These are phyloP conservation scores for Discoglossus pictus DNA, from an alignment of 2,797 vertebrate species.

Conservation along the genomic window DNA sequence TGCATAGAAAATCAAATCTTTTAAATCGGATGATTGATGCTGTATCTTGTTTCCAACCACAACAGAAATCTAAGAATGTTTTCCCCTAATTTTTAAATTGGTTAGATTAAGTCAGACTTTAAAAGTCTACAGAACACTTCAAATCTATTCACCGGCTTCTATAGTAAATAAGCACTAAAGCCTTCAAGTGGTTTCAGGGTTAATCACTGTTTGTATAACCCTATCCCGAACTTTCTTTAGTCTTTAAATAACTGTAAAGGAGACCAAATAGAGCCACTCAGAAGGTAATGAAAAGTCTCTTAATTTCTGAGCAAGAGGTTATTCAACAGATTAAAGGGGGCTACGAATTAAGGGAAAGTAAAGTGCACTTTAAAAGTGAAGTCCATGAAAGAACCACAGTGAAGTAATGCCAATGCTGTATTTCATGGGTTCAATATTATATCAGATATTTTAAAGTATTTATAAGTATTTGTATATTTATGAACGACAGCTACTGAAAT, in stretches of 20 bases:
- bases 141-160: constrained; percentile 50
- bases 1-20: background rate
- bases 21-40: too few relatives aligned
- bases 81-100: constrained; percentile 2
- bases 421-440: background rate
- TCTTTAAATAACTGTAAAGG: constrained; percentile 71
- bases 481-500: too few relatives aligned
- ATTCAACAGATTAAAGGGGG: constrained; percentile 26
- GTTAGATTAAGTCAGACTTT: background rate
- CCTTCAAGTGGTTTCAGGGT: constrained; percentile 48
- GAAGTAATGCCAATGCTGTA: constrained; percentile 1
- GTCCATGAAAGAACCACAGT: background rate
- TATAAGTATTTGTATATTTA: too few relatives aligned
- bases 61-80: constrained; percentile 3
- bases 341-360: constrained; percentile 11
- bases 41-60: constrained; percentile 1
- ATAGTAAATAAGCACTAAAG: constrained; percentile 56
- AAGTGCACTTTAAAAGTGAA: background rate
- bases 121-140: constrained; percentile 18
- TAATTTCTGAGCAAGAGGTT: constrained; percentile 37
- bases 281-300: constrained; percentile 38
- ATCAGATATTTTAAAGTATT: background rate
- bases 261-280: constrained; percentile 43
- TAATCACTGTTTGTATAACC: constrained; percentile 76
- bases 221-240: constrained; percentile 71